phyloP scores from a whole-genome alignment of 2,113 vertebrate species.

The Daubentonia madagascariensis region DNA sequence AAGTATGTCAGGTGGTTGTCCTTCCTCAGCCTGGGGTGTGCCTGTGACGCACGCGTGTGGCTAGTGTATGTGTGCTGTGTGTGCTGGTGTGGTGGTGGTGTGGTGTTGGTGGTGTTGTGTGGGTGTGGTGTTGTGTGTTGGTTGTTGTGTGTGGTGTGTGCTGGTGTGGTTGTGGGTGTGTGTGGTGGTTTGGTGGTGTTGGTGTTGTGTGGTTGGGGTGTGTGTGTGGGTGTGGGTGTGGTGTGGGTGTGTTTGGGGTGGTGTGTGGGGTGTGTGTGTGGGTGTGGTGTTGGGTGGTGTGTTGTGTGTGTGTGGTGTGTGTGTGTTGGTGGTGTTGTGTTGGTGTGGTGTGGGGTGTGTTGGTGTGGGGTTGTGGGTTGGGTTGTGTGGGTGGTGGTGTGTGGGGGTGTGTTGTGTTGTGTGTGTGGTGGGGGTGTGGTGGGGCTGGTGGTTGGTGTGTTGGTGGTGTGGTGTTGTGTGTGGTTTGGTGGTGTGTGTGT shows the following conservation, averaged over 20 bases:
- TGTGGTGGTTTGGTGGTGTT: neutral
- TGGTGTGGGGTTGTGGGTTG: neutral
- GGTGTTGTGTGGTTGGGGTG: neutral
- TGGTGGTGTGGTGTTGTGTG: neutral
- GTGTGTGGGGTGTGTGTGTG: neutral
- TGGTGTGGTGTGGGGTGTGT: neutral
- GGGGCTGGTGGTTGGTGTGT: neutral
- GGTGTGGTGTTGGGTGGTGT: accelerated
- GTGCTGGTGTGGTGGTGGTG: accelerated
- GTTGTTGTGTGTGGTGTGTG: neutral
- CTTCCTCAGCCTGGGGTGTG: neutral
- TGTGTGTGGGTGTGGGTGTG: neutral
- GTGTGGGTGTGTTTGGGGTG: neutral
- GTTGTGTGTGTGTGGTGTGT: neutral
- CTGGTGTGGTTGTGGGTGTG: neutral
- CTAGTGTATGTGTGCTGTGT: too few species aligned
- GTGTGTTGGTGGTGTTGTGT: neutral
- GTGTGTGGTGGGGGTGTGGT: too few species aligned
- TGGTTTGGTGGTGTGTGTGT: neutral
- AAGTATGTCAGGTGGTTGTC: neutral
- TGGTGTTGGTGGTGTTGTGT: neutral
- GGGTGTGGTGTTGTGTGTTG: too few species aligned
- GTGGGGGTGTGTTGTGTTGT: neutral
- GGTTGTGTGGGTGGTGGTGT: neutral
- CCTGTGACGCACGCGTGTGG: too few species aligned